phyloP scores from a whole-genome alignment of 1,140 invertebrate genomes.

The Popillia japonica region DNA sequence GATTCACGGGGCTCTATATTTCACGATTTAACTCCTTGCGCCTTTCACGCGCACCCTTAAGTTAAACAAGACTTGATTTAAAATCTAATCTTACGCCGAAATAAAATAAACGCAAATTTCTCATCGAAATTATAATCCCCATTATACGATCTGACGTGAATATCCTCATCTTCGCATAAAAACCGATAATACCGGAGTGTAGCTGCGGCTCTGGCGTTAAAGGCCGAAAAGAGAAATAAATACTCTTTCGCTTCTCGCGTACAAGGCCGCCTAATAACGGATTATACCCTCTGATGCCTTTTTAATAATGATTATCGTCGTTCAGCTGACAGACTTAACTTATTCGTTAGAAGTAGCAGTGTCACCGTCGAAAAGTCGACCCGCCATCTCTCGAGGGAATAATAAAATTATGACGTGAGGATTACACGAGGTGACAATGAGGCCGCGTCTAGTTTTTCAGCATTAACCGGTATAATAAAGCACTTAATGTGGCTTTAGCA shows the following conservation, averaged over 20 bases:
- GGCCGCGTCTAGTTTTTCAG: not conserved
- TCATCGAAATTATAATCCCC: not conserved
- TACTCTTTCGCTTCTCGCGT: not conserved
- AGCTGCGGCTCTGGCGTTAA: not conserved
- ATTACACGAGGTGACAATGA: not conserved
- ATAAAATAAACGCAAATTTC: not conserved
- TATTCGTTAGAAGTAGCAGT: not conserved
- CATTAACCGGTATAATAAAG: not conserved
- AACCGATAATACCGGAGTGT: not conserved
- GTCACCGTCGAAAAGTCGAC: not conserved
- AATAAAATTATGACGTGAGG: slow-evolving; percentile 4
- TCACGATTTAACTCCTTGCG: not conserved
- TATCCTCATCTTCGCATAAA: slow-evolving; percentile 6
- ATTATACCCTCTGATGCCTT: not conserved
- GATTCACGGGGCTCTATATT: slow-evolving; percentile 24
- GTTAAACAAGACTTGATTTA: too few relatives aligned
- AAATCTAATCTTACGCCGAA: too few relatives aligned
- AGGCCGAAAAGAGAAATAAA: not conserved
- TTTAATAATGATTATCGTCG: not conserved
- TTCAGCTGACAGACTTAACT: not conserved
- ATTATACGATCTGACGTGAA: not conserved
- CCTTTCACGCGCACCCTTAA: too few relatives aligned
- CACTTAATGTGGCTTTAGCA: too few relatives aligned
- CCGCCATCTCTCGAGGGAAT: not conserved
- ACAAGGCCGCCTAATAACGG: not conserved